Base-by-base conservation (phyloP, 2,888 invertebrate species). In the Eristalinus sepulchralis region DNA sequence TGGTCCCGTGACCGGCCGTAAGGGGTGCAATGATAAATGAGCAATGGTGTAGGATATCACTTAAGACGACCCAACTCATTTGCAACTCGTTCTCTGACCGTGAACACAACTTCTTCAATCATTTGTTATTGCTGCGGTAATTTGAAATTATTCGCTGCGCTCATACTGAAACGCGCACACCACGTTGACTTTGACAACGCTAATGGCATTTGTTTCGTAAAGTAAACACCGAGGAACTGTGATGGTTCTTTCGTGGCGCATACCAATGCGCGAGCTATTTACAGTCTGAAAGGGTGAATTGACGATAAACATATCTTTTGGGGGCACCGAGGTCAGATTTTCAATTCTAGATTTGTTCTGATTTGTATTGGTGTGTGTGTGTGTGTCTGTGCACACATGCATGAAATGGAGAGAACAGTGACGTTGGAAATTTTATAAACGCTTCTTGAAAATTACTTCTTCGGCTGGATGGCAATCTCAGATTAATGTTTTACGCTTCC, bases 21-120 rank as follows among this genome's bases (percentile, higher is more conserved):
- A 34, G 59, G 36, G 79, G 57, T 31, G 57, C 55, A 60, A 39
- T 64, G 34, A 53, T 47, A 47, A 67, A 34, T 73, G 79, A 80
- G 53, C 72, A 80, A 67, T 80, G 60, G 67, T 67, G 72, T 20
- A 53, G 67, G 67, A 47, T 9, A 73, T 67, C 72, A 39, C 47
- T 73, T 53, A 80, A 73, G 72, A 73, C 67, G 72, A 60, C 72
- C 60, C 53, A 62, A 80, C 67, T 80, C 72, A 80, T 80, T 80
- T 60, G 67, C 72, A 80, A 72, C 79, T 72, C 53, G 79, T 79
- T 47, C 47, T 80, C 67, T 80, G 79, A 73, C 79, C 79, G 79
- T 80, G 72, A 80, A 80, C 72, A 53, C 36, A 71, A 53, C 60
- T 67, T 72, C 67, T 67, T 53, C 66, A 67, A 80, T 66, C 64